Percentiles rank a stretch among this genome's conserved stretches.
These are phyloP conservation scores for Callorhinus ursinus DNA, from an alignment of 2,113 vertebrate genomes.

Conservation along the genomic window DNA sequence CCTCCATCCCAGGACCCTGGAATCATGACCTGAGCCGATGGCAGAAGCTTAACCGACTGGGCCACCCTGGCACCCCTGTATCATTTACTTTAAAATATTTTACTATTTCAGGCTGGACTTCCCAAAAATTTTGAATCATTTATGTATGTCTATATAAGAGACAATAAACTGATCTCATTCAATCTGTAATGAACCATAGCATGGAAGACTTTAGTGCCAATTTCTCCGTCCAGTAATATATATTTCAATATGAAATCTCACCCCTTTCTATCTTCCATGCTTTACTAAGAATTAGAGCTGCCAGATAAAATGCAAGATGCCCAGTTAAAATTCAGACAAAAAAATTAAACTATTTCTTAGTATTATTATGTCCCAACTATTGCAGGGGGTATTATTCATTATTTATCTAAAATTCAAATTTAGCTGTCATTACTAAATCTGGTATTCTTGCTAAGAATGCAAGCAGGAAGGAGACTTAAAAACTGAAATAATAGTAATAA, in stretches of 20 bases:
- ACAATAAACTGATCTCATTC: not conserved
- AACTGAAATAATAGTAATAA: not conserved
- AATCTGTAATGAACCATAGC: not conserved
- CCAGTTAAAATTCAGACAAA: conserved; percentile 16
- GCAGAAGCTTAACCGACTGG: not conserved
- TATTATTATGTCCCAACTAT: not conserved
- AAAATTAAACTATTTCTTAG: not conserved
- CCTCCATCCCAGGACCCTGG: not conserved
- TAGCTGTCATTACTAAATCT: not conserved
- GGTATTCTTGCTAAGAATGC: not conserved
- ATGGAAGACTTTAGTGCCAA: not conserved
- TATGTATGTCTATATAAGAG: not conserved
- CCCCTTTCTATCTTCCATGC: not conserved
- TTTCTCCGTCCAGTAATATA: conserved; percentile 17
- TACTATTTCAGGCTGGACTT: not conserved
- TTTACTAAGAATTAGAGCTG: conserved; percentile 18
- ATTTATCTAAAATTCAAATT: conserved; percentile 39
- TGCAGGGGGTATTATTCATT: not conserved
- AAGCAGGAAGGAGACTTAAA: not conserved
- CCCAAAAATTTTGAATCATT: not conserved
- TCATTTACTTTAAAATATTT: conserved; percentile 54
- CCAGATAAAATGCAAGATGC: not conserved
- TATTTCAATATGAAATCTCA: not conserved
- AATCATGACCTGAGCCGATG: not conserved
- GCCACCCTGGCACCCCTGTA: not conserved